Evolutionary conservation across 2,888 invertebrate genomes (phyloP).

Genomic region (Apeira syringaria): DNA sequence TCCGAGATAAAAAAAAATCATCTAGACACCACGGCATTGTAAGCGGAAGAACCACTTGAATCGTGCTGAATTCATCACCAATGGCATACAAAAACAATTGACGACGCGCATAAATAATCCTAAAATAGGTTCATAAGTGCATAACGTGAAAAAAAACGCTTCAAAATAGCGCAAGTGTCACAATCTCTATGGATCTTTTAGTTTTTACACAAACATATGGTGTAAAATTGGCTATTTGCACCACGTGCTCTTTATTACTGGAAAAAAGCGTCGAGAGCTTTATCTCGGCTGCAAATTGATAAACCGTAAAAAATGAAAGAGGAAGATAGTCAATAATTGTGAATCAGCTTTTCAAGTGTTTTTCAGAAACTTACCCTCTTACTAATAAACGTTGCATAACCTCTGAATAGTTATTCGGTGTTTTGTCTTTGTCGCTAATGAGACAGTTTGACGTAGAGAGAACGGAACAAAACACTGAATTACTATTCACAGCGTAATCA

Average conservation of each 20-base stretch:
- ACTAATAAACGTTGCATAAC: too few relatives aligned
- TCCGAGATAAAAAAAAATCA: slow-evolving; percentile 4
- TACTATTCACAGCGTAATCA: too few relatives aligned
- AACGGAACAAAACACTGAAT: too few relatives aligned
- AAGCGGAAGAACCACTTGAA: slow-evolving; percentile 57
- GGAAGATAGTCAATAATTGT: slow-evolving; percentile 13
- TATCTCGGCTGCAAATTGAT: slow-evolving; percentile 35
- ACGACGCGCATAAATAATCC: slow-evolving; percentile 41
- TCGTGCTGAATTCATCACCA: slow-evolving; percentile 51
- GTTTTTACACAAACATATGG: slow-evolving; percentile 26
- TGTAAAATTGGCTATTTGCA: slow-evolving; percentile 14
- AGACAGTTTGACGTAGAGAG: too few relatives aligned
- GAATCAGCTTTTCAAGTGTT: too few relatives aligned
- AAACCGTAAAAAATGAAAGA: slow-evolving; percentile 7
- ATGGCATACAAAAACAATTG: slow-evolving; percentile 28
- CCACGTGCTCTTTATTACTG: slow-evolving; percentile 30
- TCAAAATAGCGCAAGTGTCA: slow-evolving; percentile 4
- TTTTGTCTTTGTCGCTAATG: too few relatives aligned
- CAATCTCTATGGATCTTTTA: slow-evolving; percentile 12
- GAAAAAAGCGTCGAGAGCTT: slow-evolving; percentile 24
- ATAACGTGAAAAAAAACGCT: slow-evolving; percentile 10
- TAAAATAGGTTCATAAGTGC: slow-evolving; percentile 29
- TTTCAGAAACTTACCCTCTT: too few relatives aligned
- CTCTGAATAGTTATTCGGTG: too few relatives aligned
- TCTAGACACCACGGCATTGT: slow-evolving; percentile 34